Base-by-base conservation (phyloP, 2,888 invertebrate species). In the Eristalinus aeneus region DNA sequence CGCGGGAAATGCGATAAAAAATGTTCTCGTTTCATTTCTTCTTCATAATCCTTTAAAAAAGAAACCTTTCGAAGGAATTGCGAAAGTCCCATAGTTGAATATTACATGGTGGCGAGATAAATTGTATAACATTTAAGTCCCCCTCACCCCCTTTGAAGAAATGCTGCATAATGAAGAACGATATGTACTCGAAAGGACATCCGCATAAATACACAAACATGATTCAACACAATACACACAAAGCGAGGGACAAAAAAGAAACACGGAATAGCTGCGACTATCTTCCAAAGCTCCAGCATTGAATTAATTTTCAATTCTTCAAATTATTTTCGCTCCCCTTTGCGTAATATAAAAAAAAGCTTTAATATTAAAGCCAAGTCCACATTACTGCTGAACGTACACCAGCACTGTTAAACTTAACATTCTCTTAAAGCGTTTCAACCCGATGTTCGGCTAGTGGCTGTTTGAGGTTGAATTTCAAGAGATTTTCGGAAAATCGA, bases 401-500 rank as follows among this genome's bases (percentile, higher is more conserved):
- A 58, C 34, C 39, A n/a, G 20, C 32, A 5, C 20, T 23, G 34
- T 64, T 65, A 22, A 54, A 61, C 54, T 22, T 23, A 71, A 64
- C 39, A 53, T 71, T 67, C 72, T 81, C 76, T 85, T 80, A 68
- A 80, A 85, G 81, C 54, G 72, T 75, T 61, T 56, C 65, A 54
- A 58, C 74, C 61, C 16, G n/a, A 79, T 74, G 20, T 79, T 83
- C 63, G 27, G 22, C 67, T 23, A 5, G 31, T 36, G 58, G 22
- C 27, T 39, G 75, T 34, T 71, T 63, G 80, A 54, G 73, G 74
- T 67, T 71, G 54, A 80, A 72, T 71, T 76, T 67, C 54, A 63
- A 76, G 63, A 69, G 32, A 39, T 72, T 76, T 67, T 72, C 31
- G 68, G 46, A 85, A 85, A 85, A 85, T 85, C 85, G 60, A 85